A percentile compares a stretch with the other conserved stretches of the same genome.
These are phyloP conservation scores for Labroides dimidiatus DNA, from an alignment of 2,797 vertebrate genomes.

Conservation along the genomic window DNA sequence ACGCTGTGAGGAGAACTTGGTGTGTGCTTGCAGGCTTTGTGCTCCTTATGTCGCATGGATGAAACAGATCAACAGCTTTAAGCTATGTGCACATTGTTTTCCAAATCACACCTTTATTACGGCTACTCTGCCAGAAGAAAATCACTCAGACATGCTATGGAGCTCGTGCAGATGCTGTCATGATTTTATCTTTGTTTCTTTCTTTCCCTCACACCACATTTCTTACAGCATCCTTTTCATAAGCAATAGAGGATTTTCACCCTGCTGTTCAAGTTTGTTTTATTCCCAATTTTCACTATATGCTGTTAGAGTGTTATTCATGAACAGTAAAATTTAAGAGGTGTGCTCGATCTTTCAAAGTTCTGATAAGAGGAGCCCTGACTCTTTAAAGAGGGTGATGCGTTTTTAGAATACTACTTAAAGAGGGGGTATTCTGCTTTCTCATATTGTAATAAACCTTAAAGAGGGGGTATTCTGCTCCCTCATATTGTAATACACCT, in stretches of 20 bases:
- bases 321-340: too few relatives aligned
- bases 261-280: not conserved
- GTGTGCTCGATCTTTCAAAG: too few relatives aligned
- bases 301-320: too few relatives aligned
- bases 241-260: too few relatives aligned
- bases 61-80: conserved; percentile 60
- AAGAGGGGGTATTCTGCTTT: too few relatives aligned
- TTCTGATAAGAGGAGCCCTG: too few relatives aligned
- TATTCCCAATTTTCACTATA: not conserved
- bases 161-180: conserved; percentile 48
- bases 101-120: conserved; percentile 65
- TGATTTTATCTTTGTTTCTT: conserved; percentile 36
- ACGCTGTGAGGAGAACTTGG: conserved; percentile 4
- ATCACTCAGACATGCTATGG: conserved; percentile 24
- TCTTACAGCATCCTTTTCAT: not conserved
- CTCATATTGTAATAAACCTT: too few relatives aligned
- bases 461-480: too few relatives aligned
- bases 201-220: conserved; percentile 17
- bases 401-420: too few relatives aligned
- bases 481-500: too few relatives aligned
- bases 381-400: too few relatives aligned
- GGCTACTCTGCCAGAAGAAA: conserved; percentile 38
- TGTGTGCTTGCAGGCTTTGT: conserved; percentile 27
- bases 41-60: conserved; percentile 23
- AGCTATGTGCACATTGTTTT: conserved; percentile 59